These are phyloP conservation scores for Tamandua tetradactyla DNA, from an alignment of 2,797 vertebrate genomes.

Conservation along the genomic window DNA sequence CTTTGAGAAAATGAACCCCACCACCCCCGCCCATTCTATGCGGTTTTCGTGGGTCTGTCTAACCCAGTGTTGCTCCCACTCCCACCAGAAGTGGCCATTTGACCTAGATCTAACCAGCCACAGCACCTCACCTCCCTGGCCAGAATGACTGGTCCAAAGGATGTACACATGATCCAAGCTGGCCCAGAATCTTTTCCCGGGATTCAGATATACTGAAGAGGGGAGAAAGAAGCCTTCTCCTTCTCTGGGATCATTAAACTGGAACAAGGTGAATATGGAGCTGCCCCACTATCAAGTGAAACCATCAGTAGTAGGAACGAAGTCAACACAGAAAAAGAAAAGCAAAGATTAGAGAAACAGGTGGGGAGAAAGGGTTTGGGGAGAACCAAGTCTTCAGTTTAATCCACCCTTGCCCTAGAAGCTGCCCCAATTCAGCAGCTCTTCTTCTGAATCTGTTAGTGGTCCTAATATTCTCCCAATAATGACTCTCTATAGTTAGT, in stretches of 20 bases:
- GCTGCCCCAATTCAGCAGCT: neutral
- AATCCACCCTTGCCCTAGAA: neutral
- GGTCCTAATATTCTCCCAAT: neutral
- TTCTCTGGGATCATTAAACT: slow-evolving; percentile 4
- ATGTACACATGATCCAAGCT: neutral
- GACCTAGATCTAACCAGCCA: neutral
- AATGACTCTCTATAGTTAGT: neutral
- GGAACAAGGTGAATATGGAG: neutral
- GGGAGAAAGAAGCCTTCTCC: neutral
- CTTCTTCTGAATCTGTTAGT: neutral
- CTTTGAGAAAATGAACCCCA: neutral
- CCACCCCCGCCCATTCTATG: too few relatives aligned
- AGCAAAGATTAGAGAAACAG: neutral
- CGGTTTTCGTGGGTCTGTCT: neutral
- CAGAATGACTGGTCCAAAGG: neutral
- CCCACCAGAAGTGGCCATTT: neutral
- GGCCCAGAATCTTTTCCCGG: neutral
- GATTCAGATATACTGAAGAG: neutral
- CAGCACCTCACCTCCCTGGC: neutral
- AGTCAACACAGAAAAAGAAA: neutral
- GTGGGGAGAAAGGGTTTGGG: neutral
- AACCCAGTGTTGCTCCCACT: neutral
- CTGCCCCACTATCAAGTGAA: neutral
- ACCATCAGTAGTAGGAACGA: neutral
- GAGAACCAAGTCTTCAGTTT: neutral